phyloP scores from a whole-genome alignment of 2,888 invertebrate genomes.

The Agonum fuliginosum region DNA sequence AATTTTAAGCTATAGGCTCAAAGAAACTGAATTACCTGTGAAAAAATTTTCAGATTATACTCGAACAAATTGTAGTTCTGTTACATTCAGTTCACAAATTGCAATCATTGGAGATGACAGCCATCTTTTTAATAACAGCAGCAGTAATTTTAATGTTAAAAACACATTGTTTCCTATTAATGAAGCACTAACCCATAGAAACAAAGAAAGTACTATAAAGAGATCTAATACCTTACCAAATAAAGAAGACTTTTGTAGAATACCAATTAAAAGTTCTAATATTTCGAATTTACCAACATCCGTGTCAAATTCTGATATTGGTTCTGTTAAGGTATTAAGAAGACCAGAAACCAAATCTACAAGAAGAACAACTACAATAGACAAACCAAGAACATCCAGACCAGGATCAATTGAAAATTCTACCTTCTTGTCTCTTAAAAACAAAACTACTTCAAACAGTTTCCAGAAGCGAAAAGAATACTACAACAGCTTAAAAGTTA shows the following conservation, averaged over 20 bases:
- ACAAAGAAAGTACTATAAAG: neutral
- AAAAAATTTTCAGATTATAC: conserved; percentile 5
- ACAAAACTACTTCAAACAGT: conserved; percentile 11
- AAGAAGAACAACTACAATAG: neutral
- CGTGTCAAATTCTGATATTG: neutral
- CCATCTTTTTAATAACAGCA: neutral
- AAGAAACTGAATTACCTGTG: neutral
- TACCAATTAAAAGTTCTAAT: neutral
- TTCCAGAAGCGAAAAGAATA: conserved; percentile 51
- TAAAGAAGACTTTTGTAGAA: conserved; percentile 33
- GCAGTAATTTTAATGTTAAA: neutral
- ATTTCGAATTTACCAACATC: neutral
- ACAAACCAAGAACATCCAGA: neutral
- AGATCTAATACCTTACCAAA: conserved; percentile 42
- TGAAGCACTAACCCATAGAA: neutral
- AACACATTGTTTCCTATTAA: conserved; percentile 9
- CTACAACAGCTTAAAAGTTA: conserved; percentile 32
- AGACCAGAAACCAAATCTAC: neutral
- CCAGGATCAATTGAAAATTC: conserved; percentile 13
- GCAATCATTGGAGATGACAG: conserved; percentile 35
- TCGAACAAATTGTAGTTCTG: conserved; percentile 24
- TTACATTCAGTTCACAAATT: conserved; percentile 38
- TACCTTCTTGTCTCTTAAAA: neutral
- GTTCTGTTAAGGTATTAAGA: too few species aligned
- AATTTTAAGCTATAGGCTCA: neutral